Conservation (phyloP, 1,140 invertebrate genomes). For the Brachionus angularis region DNA sequence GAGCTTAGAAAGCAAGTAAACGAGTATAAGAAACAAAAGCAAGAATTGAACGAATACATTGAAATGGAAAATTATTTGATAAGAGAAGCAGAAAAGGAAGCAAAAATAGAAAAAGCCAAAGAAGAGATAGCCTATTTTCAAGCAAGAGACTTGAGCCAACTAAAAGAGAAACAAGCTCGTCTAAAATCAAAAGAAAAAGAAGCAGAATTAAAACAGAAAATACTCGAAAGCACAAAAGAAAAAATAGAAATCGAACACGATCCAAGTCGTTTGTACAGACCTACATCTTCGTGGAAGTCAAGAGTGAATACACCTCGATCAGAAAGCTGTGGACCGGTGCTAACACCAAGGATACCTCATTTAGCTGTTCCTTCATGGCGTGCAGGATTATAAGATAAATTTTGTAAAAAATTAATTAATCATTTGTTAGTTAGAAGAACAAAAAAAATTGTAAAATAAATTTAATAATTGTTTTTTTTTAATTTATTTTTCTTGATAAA, state of each 20-base stretch:
- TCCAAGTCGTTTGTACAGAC: constrained; percentile 12
- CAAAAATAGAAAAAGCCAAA: constrained; percentile 20
- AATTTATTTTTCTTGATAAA: too few relatives aligned
- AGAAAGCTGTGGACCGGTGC: not conserved
- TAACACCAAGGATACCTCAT: constrained; percentile 27
- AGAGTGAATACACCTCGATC: constrained; percentile 30
- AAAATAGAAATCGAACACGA: constrained; percentile 47
- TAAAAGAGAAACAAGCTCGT: constrained; percentile 49
- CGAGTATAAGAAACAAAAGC: constrained; percentile 48
- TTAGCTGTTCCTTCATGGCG: constrained; percentile 32
- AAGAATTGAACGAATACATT: constrained; percentile 50
- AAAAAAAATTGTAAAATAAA: too few relatives aligned
- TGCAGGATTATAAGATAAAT: not conserved
- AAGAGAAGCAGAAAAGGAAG: constrained; percentile 35
- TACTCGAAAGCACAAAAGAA: constrained; percentile 49
- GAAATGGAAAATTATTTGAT: constrained; percentile 41
- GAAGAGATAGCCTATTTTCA: constrained; percentile 39
- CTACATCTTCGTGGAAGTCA: constrained; percentile 19
- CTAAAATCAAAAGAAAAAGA: constrained; percentile 49
- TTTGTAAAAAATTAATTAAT: not conserved
- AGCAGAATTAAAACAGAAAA: constrained; percentile 48
- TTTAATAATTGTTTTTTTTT: too few relatives aligned
- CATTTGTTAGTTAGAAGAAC: too few relatives aligned
- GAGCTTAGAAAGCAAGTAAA: constrained; percentile 48
- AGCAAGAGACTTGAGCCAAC: constrained; percentile 48